Evolutionary conservation across 2,113 vertebrate species (phyloP), one percentile per base, ranked within the genome.

Genomic region (Trogon surrucura): DNA sequence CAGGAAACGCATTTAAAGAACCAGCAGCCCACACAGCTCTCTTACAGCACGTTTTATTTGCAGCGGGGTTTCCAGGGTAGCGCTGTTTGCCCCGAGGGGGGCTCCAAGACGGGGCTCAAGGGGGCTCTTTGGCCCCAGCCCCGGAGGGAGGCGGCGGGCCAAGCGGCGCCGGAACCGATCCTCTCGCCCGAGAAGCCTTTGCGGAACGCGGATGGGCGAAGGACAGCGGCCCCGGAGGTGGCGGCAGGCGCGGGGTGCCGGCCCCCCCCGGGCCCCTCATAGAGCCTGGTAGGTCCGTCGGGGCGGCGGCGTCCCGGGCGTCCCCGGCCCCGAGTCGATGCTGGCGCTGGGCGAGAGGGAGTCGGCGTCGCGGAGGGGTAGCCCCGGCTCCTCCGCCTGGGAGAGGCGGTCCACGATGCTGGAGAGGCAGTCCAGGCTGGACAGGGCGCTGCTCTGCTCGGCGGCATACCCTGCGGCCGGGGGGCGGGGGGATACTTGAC

Each of bases 351-450:
- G 98, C 72, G 98, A 98, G 81, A 97, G 97, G 67, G 98, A 96
- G 74, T 80, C 86, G 51, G 98, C 91, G 38, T 98, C 98, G 82
- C 97, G 97, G n/a, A 98, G 93, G 25, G 93, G 56, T 36, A 98
- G 64, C 13, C 90, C 98, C 10, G 97, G 88, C 30, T 98, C 96
- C 70, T 98, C 98, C 22, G 97, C 97, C 47, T 98, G 98, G 77
- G 98, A 98, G 88, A 99, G 98, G 6, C 99, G 98, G 94, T 99
- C 99, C 98, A 99, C 99, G 85, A 99, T 99, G 97, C 98, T 99
- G 97, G 99, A 99, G 85, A 99, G 98, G 94, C 99, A 99, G 96
- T 99, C 98, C 96, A 99, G 97, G 93, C 99, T 99, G 95, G 99
- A 99, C 29, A 99, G 97, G 27, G 98, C 96, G 19, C 95, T 95